phyloP scores from a whole-genome alignment of 2,797 vertebrate genomes.

The Xiphophorus birchmanni region DNA sequence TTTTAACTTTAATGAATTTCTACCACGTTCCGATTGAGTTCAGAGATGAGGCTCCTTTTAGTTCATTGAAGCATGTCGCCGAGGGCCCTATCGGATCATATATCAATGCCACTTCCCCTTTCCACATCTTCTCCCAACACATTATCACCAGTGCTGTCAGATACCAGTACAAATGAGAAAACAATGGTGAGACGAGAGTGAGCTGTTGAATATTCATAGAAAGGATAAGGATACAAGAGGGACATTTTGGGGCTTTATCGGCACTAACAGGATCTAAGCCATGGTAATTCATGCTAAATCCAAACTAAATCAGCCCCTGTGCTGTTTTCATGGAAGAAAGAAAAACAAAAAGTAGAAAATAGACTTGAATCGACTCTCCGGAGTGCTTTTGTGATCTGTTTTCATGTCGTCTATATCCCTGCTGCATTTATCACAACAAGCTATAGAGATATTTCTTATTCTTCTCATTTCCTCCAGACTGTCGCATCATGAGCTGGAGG shows the following conservation, averaged over 20 bases:
- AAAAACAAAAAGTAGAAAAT: slow-evolving; percentile 44
- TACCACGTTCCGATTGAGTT: slow-evolving; percentile 59
- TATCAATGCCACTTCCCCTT: slow-evolving; percentile 73
- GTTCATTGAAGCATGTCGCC: slow-evolving; percentile 61
- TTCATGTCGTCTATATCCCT: slow-evolving; percentile 57
- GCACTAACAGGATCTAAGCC: slow-evolving; percentile 78
- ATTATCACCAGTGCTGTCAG: slow-evolving; percentile 70
- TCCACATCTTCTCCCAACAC: slow-evolving; percentile 61
- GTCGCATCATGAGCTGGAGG: slow-evolving; percentile 56
- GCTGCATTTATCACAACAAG: slow-evolving; percentile 69
- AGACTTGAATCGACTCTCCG: slow-evolving; percentile 58
- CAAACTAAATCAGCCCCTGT: slow-evolving; percentile 67
- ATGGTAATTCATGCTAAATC: slow-evolving; percentile 79
- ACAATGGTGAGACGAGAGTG: slow-evolving; percentile 75
- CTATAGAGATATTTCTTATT: slow-evolving; percentile 56
- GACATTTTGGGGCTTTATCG: slow-evolving; percentile 77
- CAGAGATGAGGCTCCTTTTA: slow-evolving; percentile 63
- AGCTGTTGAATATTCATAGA: slow-evolving; percentile 79
- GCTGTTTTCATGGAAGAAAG: slow-evolving; percentile 48
- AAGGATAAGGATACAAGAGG: slow-evolving; percentile 75
- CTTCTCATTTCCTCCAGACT: slow-evolving; percentile 51
- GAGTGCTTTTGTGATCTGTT: slow-evolving; percentile 64
- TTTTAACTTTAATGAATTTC: slow-evolving; percentile 78
- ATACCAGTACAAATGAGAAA: slow-evolving; percentile 75
- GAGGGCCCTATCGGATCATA: slow-evolving; percentile 64